These are phyloP conservation scores for Aurelia sp. DNA, from an alignment of 30 jellyfish, hydroid and myxozoan genomes.

Conservation along the genomic window DNA sequence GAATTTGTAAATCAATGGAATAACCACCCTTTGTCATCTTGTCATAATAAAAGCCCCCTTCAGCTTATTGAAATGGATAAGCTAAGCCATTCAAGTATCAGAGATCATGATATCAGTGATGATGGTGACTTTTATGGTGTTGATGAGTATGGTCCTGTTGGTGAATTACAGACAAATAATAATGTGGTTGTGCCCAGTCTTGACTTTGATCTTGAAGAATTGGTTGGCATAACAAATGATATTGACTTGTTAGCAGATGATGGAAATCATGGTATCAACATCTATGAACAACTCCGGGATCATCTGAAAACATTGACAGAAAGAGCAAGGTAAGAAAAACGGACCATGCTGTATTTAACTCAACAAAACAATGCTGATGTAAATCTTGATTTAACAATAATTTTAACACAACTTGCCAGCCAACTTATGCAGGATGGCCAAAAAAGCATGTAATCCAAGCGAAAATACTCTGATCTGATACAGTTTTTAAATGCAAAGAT, in stretches of 20 bases:
- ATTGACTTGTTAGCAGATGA: slow-evolving; percentile 4
- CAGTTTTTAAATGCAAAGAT: too few species aligned
- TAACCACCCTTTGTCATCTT: slow-evolving; percentile 14
- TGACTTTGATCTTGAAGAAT: slow-evolving; percentile 6
- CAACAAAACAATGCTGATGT: too few species aligned
- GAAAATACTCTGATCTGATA: too few species aligned
- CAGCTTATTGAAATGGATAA: slow-evolving; percentile 15
- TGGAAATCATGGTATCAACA: slow-evolving; percentile 28
- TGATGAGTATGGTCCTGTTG: slow-evolving; percentile 17
- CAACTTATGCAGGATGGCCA: too few species aligned
- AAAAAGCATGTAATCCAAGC: too few species aligned
- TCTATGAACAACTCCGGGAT: slow-evolving; percentile 18
- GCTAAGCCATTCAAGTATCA: slow-evolving; percentile 10
- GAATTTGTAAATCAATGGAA: slow-evolving; percentile 14
- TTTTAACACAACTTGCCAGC: too few species aligned
- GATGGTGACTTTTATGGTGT: slow-evolving; percentile 21
- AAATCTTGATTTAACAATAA: too few species aligned
- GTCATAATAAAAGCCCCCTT: slow-evolving; percentile 12
- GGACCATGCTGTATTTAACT: too few species aligned
- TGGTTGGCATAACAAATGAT: not conserved
- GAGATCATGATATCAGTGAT: slow-evolving; percentile 12
- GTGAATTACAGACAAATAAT: slow-evolving; percentile 24
- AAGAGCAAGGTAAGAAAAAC: too few species aligned
- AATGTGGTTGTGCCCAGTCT: slow-evolving; percentile 30
- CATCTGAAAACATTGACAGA: slow-evolving; percentile 2